Percentiles rank a stretch among this genome's conserved stretches.
Evolutionary conservation across 2,113 vertebrate species (phyloP).

Genomic region (Onychostoma macrolepis): DNA sequence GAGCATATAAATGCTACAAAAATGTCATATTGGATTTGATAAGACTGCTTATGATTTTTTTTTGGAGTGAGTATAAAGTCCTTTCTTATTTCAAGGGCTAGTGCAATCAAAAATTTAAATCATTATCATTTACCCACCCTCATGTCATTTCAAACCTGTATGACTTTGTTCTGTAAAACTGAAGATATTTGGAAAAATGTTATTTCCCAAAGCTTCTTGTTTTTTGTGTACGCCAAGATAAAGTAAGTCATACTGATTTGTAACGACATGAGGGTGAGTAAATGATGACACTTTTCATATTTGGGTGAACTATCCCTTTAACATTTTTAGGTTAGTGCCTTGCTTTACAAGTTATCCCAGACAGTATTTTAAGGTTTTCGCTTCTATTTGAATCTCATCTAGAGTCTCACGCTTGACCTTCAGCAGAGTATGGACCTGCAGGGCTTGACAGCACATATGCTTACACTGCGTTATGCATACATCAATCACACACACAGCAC

Average conservation of each 20-base stretch:
- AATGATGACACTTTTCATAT: neutral
- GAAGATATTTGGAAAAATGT: neutral
- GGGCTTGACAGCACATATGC: conserved; percentile 57
- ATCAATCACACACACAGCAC: conserved; percentile 59
- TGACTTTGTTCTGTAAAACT: neutral
- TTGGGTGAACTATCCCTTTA: neutral
- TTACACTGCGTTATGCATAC: conserved; percentile 66
- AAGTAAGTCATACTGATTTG: neutral
- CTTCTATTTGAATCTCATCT: neutral
- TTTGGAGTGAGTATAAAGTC: neutral
- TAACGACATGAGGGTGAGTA: neutral
- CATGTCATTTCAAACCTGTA: neutral
- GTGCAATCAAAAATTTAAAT: neutral
- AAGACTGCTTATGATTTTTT: neutral
- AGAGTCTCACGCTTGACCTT: conserved; percentile 64
- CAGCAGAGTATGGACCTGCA: conserved; percentile 42
- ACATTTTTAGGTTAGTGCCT: neutral
- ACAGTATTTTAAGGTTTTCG: neutral
- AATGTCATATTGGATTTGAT: neutral
- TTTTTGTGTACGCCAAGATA: neutral
- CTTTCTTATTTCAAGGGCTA: neutral
- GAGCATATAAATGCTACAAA: neutral
- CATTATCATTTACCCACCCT: neutral
- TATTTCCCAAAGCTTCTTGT: neutral
- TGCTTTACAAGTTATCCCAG: neutral